Evolutionary conservation across 2,797 vertebrate species (phyloP).

Genomic region (Alcedo atthis): DNA sequence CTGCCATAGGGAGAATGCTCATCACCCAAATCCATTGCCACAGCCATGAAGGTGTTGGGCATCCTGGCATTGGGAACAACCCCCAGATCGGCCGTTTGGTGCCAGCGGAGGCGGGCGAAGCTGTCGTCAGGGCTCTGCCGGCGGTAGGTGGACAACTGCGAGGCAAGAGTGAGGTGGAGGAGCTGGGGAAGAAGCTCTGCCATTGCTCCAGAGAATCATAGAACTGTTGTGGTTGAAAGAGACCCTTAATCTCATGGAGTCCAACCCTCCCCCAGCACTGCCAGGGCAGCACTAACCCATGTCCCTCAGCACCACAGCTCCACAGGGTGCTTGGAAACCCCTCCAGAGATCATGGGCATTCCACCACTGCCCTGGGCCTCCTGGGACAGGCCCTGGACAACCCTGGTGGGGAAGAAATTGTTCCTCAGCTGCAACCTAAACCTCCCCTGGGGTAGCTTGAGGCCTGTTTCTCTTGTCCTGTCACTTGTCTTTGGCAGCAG

Average conservation of each 20-base stretch:
- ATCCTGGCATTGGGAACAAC: slow-evolving; percentile 85
- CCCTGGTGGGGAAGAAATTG: too few species aligned
- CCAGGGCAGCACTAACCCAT: too few species aligned
- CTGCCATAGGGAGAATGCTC: slow-evolving; percentile 82
- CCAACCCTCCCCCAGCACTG: too few species aligned
- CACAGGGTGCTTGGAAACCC: neutral
- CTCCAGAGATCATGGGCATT: too few species aligned
- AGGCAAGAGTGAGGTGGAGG: neutral
- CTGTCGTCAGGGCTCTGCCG: neutral
- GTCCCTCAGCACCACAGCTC: neutral
- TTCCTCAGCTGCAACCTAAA: too few species aligned
- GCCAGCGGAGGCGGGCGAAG: slow-evolving; percentile 89
- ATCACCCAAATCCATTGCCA: slow-evolving; percentile 89
- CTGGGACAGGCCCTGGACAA: too few species aligned
- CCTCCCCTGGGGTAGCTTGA: too few species aligned
- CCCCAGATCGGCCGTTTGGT: slow-evolving; percentile 89
- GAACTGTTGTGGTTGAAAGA: neutral
- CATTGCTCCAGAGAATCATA: neutral
- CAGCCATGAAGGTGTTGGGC: slow-evolving; percentile 92
- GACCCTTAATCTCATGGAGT: too few species aligned
- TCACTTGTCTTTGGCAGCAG: too few species aligned
- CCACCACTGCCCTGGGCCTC: too few species aligned
- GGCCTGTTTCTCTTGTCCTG: too few species aligned
- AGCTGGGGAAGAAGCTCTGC: neutral
- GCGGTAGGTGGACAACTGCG: slow-evolving; percentile 67